These are phyloP conservation scores for Microchrysa polita DNA, from an alignment of 2,888 invertebrate genomes.

Conservation along the genomic window DNA sequence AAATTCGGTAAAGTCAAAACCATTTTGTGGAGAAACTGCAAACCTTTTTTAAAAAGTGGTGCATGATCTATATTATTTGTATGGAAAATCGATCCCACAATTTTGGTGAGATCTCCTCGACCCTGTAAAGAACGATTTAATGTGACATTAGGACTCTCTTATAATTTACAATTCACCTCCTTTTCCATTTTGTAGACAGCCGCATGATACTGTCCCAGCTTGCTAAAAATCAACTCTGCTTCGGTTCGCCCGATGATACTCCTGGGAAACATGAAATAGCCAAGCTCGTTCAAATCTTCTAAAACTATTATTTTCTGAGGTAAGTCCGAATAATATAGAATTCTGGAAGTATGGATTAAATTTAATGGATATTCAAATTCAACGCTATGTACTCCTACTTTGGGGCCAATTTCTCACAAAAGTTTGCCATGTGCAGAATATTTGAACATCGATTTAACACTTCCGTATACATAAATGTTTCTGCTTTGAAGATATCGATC, in stretches of 20 bases:
- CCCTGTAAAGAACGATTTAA: neutral
- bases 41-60: neutral
- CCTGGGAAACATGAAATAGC: neutral
- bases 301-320: constrained; percentile 13
- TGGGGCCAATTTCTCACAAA: constrained; percentile 2
- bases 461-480: constrained; percentile 15
- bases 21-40: neutral
- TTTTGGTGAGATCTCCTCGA: neutral
- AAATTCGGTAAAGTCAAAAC: neutral
- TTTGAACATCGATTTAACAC: neutral
- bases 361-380: neutral
- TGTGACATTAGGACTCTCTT: too few species aligned
- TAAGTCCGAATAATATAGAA: constrained; percentile 8
- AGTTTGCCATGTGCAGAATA: neutral
- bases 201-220: constrained; percentile 32
- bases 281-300: constrained; percentile 22
- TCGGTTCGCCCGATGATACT: neutral
- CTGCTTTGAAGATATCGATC: neutral
- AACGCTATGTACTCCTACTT: too few species aligned
- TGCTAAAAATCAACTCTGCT: neutral
- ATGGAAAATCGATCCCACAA: neutral
- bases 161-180: constrained; percentile 8
- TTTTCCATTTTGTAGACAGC: neutral
- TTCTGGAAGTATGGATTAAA: neutral
- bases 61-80: too few species aligned